Percentiles rank a stretch among this genome's conserved stretches.
Conservation (phyloP, 2,113 vertebrate species). For the Setophaga petechia region DNA sequence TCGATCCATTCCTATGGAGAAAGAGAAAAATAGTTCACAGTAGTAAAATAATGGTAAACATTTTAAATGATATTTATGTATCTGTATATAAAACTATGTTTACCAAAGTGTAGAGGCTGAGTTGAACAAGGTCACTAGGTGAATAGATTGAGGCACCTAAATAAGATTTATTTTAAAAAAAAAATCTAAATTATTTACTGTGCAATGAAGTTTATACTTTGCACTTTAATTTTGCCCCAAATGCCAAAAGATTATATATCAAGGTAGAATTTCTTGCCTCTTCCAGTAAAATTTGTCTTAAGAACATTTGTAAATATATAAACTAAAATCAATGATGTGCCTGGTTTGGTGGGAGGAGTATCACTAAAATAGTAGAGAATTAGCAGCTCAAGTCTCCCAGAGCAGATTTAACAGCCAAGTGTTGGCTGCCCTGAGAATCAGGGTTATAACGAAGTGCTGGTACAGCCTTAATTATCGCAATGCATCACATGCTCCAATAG, state of each 20-base stretch:
- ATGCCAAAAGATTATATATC: constrained; percentile 63
- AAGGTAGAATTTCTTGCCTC: constrained; percentile 53
- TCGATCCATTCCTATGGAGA: constrained; percentile 61
- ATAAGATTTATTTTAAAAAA: constrained; percentile 50
- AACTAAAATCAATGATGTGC: constrained; percentile 38
- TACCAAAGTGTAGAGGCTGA: constrained; percentile 67
- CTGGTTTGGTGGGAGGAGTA: constrained; percentile 30
- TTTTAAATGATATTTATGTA: constrained; percentile 61
- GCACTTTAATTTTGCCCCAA: constrained; percentile 68
- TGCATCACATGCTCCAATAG: constrained; percentile 6
- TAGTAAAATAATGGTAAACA: constrained; percentile 62
- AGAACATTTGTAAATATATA: constrained; percentile 41
- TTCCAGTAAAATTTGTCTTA: constrained; percentile 54
- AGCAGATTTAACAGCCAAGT: constrained; percentile 16
- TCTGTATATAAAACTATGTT: constrained; percentile 51
- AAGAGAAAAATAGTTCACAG: neutral
- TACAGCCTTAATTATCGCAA: constrained; percentile 24
- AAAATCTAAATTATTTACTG: constrained; percentile 53
- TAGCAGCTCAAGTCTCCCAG: neutral
- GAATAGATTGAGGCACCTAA: constrained; percentile 59
- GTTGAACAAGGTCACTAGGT: constrained; percentile 53
- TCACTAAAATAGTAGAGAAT: neutral
- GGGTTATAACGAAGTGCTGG: constrained; percentile 12
- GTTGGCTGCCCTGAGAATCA: constrained; percentile 3
- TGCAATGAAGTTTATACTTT: constrained; percentile 72